These are phyloP conservation scores for Heliconius melpomene DNA, from an alignment of 1,140 invertebrate species.

Conservation along the genomic window DNA sequence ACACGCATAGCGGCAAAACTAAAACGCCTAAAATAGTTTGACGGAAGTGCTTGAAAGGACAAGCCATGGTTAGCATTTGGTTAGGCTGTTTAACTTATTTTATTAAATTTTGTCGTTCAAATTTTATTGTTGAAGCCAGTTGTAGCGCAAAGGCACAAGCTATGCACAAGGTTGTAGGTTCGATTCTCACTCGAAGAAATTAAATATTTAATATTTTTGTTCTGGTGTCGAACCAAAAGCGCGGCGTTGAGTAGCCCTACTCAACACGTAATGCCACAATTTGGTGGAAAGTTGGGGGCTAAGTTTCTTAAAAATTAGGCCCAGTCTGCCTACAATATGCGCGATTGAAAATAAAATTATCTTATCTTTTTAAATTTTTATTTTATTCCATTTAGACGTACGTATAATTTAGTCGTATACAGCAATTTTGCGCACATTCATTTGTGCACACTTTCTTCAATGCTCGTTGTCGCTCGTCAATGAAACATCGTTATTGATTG, in stretches of 20 bases:
- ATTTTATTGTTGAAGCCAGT: no score
- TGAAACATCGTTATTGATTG: constrained; percentile 65
- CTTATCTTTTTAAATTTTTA: neutral
- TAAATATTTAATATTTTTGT: no score
- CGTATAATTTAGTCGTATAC: neutral
- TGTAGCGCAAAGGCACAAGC: no score
- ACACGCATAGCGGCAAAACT: constrained; percentile 37
- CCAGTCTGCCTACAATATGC: no score
- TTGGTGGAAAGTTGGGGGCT: no score
- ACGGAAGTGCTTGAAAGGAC: neutral
- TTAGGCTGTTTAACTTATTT: neutral
- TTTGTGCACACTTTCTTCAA: constrained; percentile 45
- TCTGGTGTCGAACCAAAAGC: no score
- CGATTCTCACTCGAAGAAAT: no score
- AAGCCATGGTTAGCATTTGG: neutral
- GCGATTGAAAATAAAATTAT: neutral
- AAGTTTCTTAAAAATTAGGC: no score
- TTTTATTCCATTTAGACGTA: neutral
- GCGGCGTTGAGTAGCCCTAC: no score
- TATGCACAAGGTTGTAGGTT: no score
- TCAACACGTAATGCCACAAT: no score
- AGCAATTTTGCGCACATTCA: constrained; percentile 37
- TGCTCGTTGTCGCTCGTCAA: constrained; percentile 50
- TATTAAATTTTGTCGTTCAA: no score
- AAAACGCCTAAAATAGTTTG: neutral